Evolutionary conservation across 2,113 vertebrate species (phyloP).

Genomic region (Mormyrus lacerda): DNA sequence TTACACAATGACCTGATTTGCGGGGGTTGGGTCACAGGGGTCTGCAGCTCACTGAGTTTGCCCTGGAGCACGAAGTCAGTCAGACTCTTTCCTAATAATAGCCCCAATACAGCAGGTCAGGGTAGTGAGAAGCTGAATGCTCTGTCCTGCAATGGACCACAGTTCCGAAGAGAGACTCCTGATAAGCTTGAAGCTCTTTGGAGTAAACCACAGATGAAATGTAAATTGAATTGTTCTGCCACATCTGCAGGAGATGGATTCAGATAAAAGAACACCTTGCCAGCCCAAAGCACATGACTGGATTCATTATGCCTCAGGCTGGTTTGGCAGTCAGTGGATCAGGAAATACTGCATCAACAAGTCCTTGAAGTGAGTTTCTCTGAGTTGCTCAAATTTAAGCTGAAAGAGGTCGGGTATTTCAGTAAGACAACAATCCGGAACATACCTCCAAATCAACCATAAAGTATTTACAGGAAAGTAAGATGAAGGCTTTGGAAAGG

Average conservation of each 20-base stretch:
- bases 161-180: neutral
- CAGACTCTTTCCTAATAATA: neutral
- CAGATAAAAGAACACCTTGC: neutral
- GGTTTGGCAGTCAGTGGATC: neutral
- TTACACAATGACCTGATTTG: neutral
- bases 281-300: neutral
- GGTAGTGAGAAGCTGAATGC: neutral
- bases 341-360: neutral
- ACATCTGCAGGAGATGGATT: neutral
- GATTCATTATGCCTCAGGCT: neutral
- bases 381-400: neutral
- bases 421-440: constrained; percentile 4
- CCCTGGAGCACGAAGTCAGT: neutral
- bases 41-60: neutral
- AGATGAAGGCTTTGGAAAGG: neutral
- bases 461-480: neutral
- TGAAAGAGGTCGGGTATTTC: neutral
- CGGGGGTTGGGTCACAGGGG: neutral
- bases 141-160: neutral
- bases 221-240: neutral
- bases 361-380: neutral
- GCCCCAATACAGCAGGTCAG: neutral
- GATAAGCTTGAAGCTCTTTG: neutral
- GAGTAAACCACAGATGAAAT: neutral
- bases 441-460: neutral